Conservation (phyloP, 2,888 invertebrate genomes). For the Smittia aterrima region DNA sequence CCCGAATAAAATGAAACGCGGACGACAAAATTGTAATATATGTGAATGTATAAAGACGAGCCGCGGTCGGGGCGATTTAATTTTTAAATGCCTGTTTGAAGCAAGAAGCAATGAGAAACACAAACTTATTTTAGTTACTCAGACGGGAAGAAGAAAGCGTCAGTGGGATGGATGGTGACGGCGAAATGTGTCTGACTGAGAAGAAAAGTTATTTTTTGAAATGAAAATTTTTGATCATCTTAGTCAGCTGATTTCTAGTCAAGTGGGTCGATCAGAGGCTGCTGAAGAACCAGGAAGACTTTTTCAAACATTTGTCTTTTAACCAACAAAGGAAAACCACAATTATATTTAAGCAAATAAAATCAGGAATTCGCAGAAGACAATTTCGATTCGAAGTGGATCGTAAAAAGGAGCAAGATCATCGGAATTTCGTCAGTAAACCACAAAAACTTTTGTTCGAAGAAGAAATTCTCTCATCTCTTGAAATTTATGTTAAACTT, state of each 20-base stretch:
- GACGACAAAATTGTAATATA: background rate
- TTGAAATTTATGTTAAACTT: too few relatives aligned
- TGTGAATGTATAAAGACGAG: background rate
- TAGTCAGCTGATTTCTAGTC: conserved; percentile 2
- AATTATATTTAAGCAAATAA: background rate
- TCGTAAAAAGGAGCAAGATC: too few relatives aligned
- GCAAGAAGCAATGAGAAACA: background rate
- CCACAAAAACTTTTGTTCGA: too few relatives aligned
- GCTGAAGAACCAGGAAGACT: background rate
- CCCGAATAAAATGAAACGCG: background rate
- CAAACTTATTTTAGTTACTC: background rate
- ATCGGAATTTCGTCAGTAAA: too few relatives aligned
- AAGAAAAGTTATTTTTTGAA: background rate
- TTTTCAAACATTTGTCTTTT: too few relatives aligned
- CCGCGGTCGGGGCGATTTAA: conserved; percentile 19
- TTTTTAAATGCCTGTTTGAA: conserved; percentile 29
- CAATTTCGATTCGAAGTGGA: too few relatives aligned
- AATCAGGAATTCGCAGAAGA: background rate
- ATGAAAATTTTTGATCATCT: background rate
- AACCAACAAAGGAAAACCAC: background rate
- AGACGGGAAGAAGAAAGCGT: conserved; percentile 19
- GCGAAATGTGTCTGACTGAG: background rate
- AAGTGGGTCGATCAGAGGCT: background rate
- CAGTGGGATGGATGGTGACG: background rate
- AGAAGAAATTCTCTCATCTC: too few relatives aligned